A percentile compares a stretch with the other conserved stretches of the same genome.
Evolutionary conservation across 1,140 invertebrate genomes (phyloP).

Genomic region (fruit fly (Drosophila melanogaster)): DNA sequence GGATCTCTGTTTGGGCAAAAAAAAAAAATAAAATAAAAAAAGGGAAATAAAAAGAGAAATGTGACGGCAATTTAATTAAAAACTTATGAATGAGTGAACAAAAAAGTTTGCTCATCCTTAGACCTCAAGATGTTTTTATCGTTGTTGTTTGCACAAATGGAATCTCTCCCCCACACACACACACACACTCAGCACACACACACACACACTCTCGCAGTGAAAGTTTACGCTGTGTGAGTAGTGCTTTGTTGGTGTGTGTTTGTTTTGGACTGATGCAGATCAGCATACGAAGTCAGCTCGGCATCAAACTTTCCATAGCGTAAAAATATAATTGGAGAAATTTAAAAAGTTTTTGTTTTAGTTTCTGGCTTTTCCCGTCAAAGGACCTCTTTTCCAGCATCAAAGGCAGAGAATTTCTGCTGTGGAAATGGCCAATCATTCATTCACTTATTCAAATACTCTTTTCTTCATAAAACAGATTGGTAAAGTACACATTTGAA

Average conservation of each 20-base stretch:
- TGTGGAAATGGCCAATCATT: background rate
- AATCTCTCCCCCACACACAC: conserved; percentile 29
- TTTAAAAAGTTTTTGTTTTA: conserved; percentile 65
- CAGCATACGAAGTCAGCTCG: conserved; percentile 55
- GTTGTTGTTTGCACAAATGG: conserved; percentile 79
- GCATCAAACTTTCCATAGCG: conserved; percentile 73
- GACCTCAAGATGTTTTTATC: conserved; percentile 80
- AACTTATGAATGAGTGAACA: conserved; percentile 83
- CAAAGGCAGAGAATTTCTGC: conserved; percentile 2
- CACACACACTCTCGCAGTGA: conserved; percentile 12
- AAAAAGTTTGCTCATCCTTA: conserved; percentile 79
- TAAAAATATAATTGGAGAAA: conserved; percentile 82
- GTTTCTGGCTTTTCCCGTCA: conserved; percentile 32
- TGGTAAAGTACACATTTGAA: no score
- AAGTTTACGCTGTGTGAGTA: conserved; percentile 45
- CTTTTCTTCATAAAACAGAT: no score
- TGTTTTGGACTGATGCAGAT: conserved; percentile 53
- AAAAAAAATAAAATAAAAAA: conserved; percentile 14
- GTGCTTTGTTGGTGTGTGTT: conserved; percentile 26
- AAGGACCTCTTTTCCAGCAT: conserved; percentile 24
- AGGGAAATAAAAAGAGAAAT: conserved; percentile 48
- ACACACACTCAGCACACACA: background rate
- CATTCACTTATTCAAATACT: no score
- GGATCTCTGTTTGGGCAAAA: conserved; percentile 45
- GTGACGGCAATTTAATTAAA: conserved; percentile 82